Evolutionary conservation across 2,113 vertebrate genomes (phyloP).

Genomic region (Zapornia atra): DNA sequence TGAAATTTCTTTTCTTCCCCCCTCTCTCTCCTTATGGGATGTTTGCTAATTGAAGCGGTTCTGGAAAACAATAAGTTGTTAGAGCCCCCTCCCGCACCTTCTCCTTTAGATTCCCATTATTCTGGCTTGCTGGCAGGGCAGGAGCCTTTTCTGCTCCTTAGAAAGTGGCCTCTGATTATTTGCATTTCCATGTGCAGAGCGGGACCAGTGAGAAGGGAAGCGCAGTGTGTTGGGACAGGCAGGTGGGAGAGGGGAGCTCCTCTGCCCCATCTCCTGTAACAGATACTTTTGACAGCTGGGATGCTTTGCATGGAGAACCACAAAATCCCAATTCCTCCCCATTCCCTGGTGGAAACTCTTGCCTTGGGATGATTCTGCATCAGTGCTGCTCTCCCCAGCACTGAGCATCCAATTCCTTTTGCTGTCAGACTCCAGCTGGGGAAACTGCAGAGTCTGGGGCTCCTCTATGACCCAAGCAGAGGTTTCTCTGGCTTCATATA

Average conservation of each 20-base stretch:
- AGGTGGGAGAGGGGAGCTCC: not conserved
- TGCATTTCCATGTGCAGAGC: not conserved
- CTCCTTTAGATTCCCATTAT: not conserved
- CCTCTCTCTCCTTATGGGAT: constrained; percentile 36
- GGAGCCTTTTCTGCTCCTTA: not conserved
- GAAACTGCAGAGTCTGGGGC: not conserved
- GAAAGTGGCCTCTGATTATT: not conserved
- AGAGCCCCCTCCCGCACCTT: not conserved
- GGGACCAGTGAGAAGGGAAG: not conserved
- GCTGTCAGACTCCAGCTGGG: accelerated
- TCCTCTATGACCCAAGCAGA: not conserved
- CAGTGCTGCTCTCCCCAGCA: not conserved
- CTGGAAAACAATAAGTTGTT: constrained; percentile 56
- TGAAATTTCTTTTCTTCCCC: constrained; percentile 54
- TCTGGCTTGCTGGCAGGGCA: not conserved
- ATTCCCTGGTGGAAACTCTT: not conserved
- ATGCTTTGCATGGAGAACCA: not conserved
- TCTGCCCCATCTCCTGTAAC: not conserved
- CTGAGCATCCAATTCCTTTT: not conserved
- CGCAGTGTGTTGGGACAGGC: not conserved
- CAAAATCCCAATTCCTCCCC: accelerated
- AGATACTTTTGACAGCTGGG: not conserved
- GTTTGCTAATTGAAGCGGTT: constrained; percentile 74
- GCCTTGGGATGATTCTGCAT: not conserved
- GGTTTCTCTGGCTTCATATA: accelerated